These are phyloP conservation scores for Cairina moschata DNA, from an alignment of 2,113 vertebrate species.

Conservation along the genomic window DNA sequence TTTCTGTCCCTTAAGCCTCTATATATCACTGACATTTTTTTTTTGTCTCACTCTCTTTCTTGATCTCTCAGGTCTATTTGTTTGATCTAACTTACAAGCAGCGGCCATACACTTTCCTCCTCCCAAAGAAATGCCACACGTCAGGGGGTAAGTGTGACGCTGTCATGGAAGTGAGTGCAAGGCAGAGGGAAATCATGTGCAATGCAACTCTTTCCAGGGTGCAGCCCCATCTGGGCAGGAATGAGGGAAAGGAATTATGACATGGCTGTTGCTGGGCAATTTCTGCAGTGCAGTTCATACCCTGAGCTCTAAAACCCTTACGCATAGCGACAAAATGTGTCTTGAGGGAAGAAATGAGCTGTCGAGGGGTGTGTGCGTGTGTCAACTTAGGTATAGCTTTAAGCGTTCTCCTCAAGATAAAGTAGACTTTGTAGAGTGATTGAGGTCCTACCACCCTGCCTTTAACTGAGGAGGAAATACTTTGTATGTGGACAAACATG, in stretches of 20 bases:
- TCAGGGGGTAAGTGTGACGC: constrained; percentile 81
- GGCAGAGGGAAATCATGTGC: background rate
- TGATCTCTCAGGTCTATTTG: constrained; percentile 88
- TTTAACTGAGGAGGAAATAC: background rate
- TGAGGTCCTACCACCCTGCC: background rate
- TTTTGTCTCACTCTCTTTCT: background rate
- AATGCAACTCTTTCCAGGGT: background rate
- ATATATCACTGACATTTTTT: background rate
- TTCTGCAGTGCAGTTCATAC: background rate
- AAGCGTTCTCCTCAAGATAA: background rate
- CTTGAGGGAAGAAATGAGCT: background rate
- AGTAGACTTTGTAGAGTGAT: background rate
- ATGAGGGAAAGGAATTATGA: background rate
- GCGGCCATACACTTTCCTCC: constrained; percentile 92
- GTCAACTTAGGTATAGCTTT: background rate
- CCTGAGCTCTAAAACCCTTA: background rate
- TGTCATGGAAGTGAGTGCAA: background rate
- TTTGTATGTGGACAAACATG: background rate
- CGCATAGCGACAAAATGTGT: background rate
- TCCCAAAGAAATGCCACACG: constrained; percentile 91
- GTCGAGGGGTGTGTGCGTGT: background rate
- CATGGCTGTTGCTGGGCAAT: background rate
- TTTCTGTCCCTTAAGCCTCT: background rate
- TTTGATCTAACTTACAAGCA: constrained; percentile 98
- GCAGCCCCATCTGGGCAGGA: background rate